Percentiles rank a stretch among this genome's conserved stretches.
phyloP scores from a whole-genome alignment of 2,113 vertebrate genomes.

The Sclerurus mexicanus region DNA sequence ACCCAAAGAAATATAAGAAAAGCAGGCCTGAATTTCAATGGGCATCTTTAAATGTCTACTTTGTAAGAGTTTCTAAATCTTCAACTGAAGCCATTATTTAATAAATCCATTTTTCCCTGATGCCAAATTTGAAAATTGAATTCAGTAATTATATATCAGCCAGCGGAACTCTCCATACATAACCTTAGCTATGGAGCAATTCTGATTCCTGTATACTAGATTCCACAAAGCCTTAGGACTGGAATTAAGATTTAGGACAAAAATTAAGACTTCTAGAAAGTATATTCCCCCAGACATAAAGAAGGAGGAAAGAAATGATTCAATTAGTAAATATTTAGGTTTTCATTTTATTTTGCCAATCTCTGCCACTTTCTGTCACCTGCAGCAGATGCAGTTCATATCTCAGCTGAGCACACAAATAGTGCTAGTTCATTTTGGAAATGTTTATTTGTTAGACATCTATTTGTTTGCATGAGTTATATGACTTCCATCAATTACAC shows the following conservation, averaged over 20 bases:
- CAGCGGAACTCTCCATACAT: neutral
- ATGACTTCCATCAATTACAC: conserved; percentile 27
- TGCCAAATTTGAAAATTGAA: conserved; percentile 43
- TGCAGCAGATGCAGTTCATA: neutral
- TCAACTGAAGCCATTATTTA: neutral
- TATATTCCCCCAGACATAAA: neutral
- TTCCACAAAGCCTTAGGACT: neutral
- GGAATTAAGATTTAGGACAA: neutral
- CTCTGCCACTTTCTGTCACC: conserved; percentile 3
- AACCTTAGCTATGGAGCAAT: neutral
- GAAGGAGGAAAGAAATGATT: neutral
- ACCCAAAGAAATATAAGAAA: conserved; percentile 7
- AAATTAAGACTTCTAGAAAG: neutral
- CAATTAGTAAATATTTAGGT: neutral
- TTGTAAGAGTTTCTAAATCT: conserved; percentile 21
- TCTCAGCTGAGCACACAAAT: conserved; percentile 39
- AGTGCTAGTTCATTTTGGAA: conserved; percentile 27
- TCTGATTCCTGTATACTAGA: neutral
- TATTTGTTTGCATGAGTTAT: conserved; percentile 46
- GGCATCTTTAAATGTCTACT: neutral
- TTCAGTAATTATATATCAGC: conserved; percentile 45
- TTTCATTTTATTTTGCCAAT: neutral
- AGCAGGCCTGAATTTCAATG: conserved; percentile 22
- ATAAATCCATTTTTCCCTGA: conserved; percentile 19
- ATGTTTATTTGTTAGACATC: conserved; percentile 48